Evolutionary conservation across 2,797 vertebrate species (phyloP), one percentile per base, ranked within the genome.

Genomic region (Aplochiton taeniatus): DNA sequence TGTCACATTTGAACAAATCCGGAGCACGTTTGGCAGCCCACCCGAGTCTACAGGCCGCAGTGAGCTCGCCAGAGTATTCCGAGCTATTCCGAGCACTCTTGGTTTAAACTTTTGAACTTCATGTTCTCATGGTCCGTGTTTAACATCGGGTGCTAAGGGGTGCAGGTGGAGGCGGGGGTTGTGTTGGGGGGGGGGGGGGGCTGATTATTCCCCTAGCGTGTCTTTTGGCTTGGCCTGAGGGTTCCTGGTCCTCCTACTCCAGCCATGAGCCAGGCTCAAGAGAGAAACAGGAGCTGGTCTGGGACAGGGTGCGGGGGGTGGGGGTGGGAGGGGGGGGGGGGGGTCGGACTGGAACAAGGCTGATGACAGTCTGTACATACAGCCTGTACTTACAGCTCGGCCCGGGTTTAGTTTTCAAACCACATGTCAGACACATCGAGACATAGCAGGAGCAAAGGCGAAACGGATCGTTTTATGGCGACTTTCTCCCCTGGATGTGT

Each of bases 281-380:
- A 58, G 79, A 55, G 78, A 81, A 86, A 83, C 68, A 62, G 76
- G 78, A 85, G 75, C 76, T 54, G 75, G 45, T 50, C 19, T 1
- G 64, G 57, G 74, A 82, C 81, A 74, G 19, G 78, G 70, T 79
- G 83, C 31, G 6, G 3, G 45, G 59, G 59, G n/a, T 63, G 69
- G 78, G 73, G 83, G 72, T 72, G 74, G 70, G n/a, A n/a, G 76
- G 65, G 76, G 69, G 78, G 69, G 65, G 19, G 9, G 73, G 83
- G 75, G 80, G 71, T 61, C 76, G 73, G 66, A 67, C 77, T 78
- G 79, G 73, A 82, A 83, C 84, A 86, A 74, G 79, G 54, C 75
- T 58, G 84, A 82, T 84, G 82, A 87, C 79, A 71, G 65, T 52
- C 64, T 61, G 65, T n/a, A n/a, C n/a, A n/a, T n/a, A n/a, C n/a